Base-by-base conservation (phyloP, 2,113 vertebrate genomes). In the Aspidoscelis tigris region DNA sequence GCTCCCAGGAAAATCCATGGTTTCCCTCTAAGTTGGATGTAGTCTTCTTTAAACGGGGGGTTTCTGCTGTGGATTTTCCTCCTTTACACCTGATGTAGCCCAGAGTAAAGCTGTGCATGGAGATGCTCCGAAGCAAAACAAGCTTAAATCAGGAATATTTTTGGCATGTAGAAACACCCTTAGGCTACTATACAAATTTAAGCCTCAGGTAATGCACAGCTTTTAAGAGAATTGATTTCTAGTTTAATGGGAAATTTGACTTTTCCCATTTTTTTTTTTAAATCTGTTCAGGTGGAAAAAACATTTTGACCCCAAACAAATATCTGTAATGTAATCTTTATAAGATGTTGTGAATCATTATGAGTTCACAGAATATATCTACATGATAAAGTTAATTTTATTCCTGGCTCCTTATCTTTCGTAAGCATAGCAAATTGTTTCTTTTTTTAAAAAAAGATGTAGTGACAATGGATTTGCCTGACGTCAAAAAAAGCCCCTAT, bases 251-350 rank as follows among this genome's bases (percentile, higher is more conserved):
- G 6, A 74, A 68, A 53, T 75, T n/a, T 43, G 65, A 65, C 7
- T 87, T 41, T 80, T 84, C 53, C 86, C 50, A 24, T 64, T 11
- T 78, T 16, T 24, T 83, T 85, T 69, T 78, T n/a, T n/a, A n/a
- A n/a, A 80, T 78, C 66, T 81, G n/a, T 69, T 24, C 41, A 73
- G 33, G 61, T 84, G 84, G 66, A 91, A 86, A 90, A 84, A 1
- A 0, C 55, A 20, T 78, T 86, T 78, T 76, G 87, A 47, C 78
- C 3, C 39, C 8, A 11, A 78, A 26, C 21, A 41, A 66, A 2
- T 80, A 58, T 24, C 58, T 12, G 44, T 44, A 76, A 78, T 58
- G 18, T 81, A 75, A 83, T 76, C 78, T 89, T 80, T 82, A 82
- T 71, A 76, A 2, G 0, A 41, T 2, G 0, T 72, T 83, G 21